phyloP scores from a whole-genome alignment of 2,888 invertebrate species.

The Anodontia alba region DNA sequence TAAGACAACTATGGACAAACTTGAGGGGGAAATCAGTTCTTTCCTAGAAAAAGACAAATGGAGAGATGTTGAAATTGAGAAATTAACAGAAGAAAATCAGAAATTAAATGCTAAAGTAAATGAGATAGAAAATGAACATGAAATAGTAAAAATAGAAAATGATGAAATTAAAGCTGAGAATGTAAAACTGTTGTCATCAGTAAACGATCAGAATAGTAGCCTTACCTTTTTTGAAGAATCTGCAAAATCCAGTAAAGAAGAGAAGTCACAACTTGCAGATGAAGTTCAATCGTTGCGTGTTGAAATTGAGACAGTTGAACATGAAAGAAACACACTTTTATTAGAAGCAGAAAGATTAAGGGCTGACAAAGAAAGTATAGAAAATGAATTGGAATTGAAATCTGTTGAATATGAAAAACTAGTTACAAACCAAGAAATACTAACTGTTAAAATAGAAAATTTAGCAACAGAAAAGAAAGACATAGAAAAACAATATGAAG shows the following conservation, averaged over 20 bases:
- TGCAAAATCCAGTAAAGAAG: constrained; percentile 11
- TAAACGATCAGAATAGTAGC: not conserved
- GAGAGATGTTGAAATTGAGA: constrained; percentile 51
- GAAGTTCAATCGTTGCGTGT: constrained; percentile 29
- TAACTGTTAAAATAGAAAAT: constrained; percentile 30
- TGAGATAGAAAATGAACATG: constrained; percentile 26
- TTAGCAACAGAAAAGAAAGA: constrained; percentile 28
- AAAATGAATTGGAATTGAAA: not conserved
- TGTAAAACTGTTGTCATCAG: constrained; percentile 7
- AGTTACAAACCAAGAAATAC: constrained; percentile 25
- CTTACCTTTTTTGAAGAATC: constrained; percentile 2
- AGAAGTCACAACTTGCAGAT: not conserved
- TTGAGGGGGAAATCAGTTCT: not conserved
- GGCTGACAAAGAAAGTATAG: constrained; percentile 18
- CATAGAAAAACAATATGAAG: not conserved
- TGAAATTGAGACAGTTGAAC: constrained; percentile 12
- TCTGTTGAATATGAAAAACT: constrained; percentile 26
- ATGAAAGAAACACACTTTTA: constrained; percentile 23
- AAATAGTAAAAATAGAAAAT: constrained; percentile 17
- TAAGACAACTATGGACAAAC: constrained; percentile 11
- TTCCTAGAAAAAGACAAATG: constrained; percentile 29
- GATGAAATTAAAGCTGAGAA: constrained; percentile 2
- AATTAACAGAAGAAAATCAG: constrained; percentile 34
- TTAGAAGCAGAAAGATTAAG: not conserved
- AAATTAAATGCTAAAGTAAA: not conserved